Evolutionary conservation across 2,888 invertebrate species (phyloP).

Genomic region (Schrankia costaestrigalis): DNA sequence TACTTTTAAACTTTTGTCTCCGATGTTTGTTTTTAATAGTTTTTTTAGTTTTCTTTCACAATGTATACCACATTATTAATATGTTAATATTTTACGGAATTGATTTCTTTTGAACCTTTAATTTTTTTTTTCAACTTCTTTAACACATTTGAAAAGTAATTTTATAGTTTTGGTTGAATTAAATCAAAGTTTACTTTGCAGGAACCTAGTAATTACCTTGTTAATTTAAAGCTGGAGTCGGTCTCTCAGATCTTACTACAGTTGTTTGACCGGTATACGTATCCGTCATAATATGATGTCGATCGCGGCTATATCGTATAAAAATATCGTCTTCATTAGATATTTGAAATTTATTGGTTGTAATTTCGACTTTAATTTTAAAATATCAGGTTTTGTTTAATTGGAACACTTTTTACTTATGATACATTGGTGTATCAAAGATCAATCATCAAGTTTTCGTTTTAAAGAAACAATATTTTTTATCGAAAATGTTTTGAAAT

Average conservation of each 20-base stretch:
- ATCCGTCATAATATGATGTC: constrained; percentile 56
- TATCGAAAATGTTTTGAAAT: too few species aligned
- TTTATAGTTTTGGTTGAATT: constrained; percentile 53
- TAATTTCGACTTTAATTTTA: constrained; percentile 39
- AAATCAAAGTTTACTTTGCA: constrained; percentile 52
- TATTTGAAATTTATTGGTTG: constrained; percentile 61
- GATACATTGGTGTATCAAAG: too few species aligned
- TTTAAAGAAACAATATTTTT: too few species aligned
- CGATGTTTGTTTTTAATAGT: too few species aligned
- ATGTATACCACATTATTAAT: too few species aligned
- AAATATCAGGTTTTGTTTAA: constrained; percentile 49
- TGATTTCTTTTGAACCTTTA: neutral
- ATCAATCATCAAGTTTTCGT: constrained; percentile 15
- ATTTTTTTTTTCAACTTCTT: constrained; percentile 4
- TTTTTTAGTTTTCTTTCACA: too few species aligned
- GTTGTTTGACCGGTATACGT: constrained; percentile 61
- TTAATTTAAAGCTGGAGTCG: constrained; percentile 69
- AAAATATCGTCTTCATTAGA: constrained; percentile 61
- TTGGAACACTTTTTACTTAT: constrained; percentile 42
- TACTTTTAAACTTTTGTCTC: constrained; percentile 45
- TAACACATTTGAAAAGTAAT: constrained; percentile 34
- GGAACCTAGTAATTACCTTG: constrained; percentile 72
- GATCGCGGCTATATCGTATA: constrained; percentile 50
- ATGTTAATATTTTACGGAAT: too few species aligned
- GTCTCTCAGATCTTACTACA: constrained; percentile 62